These are phyloP conservation scores for Frankliniella fusca DNA, from an alignment of 2,888 invertebrate genomes.

Conservation along the genomic window DNA sequence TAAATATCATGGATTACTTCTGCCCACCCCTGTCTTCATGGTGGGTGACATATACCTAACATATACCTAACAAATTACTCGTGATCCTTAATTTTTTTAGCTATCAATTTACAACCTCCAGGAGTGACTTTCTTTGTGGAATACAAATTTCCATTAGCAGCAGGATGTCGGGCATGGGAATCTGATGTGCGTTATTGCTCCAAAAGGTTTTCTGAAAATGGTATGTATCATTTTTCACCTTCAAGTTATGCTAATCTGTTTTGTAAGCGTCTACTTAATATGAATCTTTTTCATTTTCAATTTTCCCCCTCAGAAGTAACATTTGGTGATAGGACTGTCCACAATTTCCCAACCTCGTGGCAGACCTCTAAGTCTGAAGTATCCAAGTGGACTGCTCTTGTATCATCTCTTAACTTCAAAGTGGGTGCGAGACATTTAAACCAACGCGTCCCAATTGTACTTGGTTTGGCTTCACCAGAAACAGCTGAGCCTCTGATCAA, in stretches of 20 bases:
- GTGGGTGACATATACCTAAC: background rate
- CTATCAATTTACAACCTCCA: slow-evolving; percentile 31
- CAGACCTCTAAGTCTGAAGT: background rate
- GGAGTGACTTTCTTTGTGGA: slow-evolving; percentile 36
- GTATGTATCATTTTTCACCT: slow-evolving; percentile 8
- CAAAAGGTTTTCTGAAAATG: slow-evolving; percentile 30
- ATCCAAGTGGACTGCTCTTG: slow-evolving; percentile 28
- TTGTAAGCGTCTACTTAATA: background rate
- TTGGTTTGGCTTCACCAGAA: slow-evolving; percentile 16
- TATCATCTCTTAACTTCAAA: slow-evolving; percentile 31
- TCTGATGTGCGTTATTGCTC: slow-evolving; percentile 34
- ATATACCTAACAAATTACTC: background rate
- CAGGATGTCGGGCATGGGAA: slow-evolving; percentile 30
- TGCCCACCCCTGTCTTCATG: background rate
- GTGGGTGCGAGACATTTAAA: slow-evolving; percentile 35
- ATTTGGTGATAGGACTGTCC: slow-evolving; percentile 35
- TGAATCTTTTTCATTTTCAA: background rate
- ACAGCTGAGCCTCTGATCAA: background rate
- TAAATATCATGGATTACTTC: background rate
- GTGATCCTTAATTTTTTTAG: background rate
- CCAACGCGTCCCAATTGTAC: slow-evolving; percentile 35
- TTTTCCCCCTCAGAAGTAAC: slow-evolving; percentile 34
- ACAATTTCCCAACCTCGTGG: slow-evolving; percentile 29
- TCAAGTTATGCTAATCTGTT: background rate
- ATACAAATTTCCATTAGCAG: slow-evolving; percentile 30